Evolutionary conservation across 2,113 vertebrate species (phyloP).

Genomic region (Syngnathus scovelli): DNA sequence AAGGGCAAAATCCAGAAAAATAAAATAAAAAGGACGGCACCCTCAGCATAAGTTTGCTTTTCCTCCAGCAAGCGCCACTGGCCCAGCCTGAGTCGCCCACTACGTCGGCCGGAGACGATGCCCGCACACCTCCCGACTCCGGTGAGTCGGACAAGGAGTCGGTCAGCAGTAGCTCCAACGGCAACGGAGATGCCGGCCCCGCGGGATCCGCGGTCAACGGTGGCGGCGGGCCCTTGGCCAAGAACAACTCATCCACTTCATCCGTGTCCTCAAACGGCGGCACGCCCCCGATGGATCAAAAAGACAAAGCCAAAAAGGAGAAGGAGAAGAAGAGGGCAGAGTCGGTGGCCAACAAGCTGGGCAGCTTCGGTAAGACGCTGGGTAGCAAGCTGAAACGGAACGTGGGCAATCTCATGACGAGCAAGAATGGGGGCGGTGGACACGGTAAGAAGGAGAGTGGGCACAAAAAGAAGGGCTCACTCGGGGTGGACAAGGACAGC

Average conservation of each 20-base stretch:
- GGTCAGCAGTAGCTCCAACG: slow-evolving; percentile 87
- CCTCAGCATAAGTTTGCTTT: not conserved
- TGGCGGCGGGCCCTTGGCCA: slow-evolving; percentile 46
- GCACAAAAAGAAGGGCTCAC: slow-evolving; percentile 87
- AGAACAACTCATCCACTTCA: slow-evolving; percentile 66
- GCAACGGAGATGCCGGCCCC: slow-evolving; percentile 68
- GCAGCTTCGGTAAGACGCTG: slow-evolving; percentile 92
- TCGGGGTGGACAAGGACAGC: slow-evolving; percentile 79
- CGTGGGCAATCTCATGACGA: slow-evolving; percentile 89
- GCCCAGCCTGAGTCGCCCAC: slow-evolving; percentile 94
- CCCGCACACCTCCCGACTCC: slow-evolving; percentile 82
- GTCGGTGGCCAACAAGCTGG: slow-evolving; percentile 93
- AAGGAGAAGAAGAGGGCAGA: slow-evolving; percentile 87
- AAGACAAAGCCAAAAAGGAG: slow-evolving; percentile 79
- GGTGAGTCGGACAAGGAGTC: slow-evolving; percentile 96
- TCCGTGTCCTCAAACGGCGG: slow-evolving; percentile 67
- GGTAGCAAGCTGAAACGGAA: slow-evolving; percentile 95
- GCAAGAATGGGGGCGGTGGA: slow-evolving; percentile 67
- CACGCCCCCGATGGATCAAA: slow-evolving; percentile 69
- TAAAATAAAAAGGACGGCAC: not conserved
- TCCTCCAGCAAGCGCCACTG: slow-evolving; percentile 76
- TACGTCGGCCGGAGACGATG: slow-evolving; percentile 83
- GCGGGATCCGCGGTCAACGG: slow-evolving; percentile 25
- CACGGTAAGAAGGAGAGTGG: slow-evolving; percentile 71
- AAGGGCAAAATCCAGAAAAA: not conserved